Base-by-base conservation (phyloP, 1,140 invertebrate genomes). In the Trinorchestia longiramus region DNA sequence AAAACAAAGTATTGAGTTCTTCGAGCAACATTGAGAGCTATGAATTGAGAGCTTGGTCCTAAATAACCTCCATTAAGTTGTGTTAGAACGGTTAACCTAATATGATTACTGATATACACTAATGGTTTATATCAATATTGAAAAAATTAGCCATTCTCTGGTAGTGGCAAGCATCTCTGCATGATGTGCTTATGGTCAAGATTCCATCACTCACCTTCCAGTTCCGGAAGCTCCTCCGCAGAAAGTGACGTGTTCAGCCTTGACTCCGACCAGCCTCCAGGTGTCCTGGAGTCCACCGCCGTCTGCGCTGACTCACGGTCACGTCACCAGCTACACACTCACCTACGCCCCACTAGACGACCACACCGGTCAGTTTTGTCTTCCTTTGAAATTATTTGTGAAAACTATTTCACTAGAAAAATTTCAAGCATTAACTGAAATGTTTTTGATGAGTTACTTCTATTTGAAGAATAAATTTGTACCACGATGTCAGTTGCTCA, bases 281-380 rank as follows among this genome's bases (percentile, higher is more conserved):
- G 98, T 99, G 0, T 98, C 98, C 4, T 99, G 98, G 98, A 97
- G 98, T 95, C 98, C 98, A 0, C 98, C 98, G 0, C 96, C 98
- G 41, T 97, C 97, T 0, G 98, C 98, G 97, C 97, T 98, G 11
- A 97, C 98, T 88, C 98, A 99, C 97, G 98, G 98, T 3, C 98
- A 95, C 53, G 95, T 96, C 92, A 96, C 94, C 96, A 96, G 95
- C 77, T 96, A 96, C 87, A 96, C 96, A 53, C 96, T 96, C 44
- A 90, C 95, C 40, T 96, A 96, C 96, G 95, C 96, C 4, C 95
- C 96, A 62, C 95, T 96, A 88, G 96, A 96, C 88, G 96, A 96
- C 87, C 96, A 96, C 95, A 96, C 96, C n/a, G 96, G 96, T 96
- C 28, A 94, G 91, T n/a, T 45, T 23, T 91, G 17, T 36, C 28